Conservation (phyloP, 2,113 vertebrate genomes). For the Microtus richardsoni region DNA sequence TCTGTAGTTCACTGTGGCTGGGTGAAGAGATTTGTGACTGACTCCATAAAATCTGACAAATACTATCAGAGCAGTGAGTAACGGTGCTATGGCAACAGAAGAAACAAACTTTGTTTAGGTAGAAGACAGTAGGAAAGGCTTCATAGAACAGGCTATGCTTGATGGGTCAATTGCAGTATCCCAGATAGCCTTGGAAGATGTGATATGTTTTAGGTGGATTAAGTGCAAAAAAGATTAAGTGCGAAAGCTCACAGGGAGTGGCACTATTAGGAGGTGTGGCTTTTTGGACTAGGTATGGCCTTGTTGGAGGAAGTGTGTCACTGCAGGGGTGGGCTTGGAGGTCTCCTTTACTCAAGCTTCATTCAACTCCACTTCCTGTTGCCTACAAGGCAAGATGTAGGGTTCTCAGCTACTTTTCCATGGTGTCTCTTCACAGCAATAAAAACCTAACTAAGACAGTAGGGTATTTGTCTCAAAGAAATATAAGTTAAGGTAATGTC, state of each 20-base stretch:
- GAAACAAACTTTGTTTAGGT: not conserved
- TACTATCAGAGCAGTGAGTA: not conserved
- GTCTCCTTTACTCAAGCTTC: not conserved
- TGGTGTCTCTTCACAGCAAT: not conserved
- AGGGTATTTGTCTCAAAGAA: not conserved
- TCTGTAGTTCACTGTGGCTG: not conserved
- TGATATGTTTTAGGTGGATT: not conserved
- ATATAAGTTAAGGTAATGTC: not conserved
- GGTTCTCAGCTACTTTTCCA: not conserved
- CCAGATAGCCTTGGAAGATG: not conserved
- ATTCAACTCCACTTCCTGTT: not conserved
- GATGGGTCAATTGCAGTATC: not conserved
- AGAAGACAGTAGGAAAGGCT: not conserved
- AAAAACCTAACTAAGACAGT: not conserved
- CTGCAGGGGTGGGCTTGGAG: not conserved
- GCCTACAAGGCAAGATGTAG: not conserved
- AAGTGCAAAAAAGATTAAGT: not conserved
- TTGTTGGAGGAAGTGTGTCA: not conserved
- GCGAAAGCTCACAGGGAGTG: not conserved
- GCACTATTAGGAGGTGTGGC: not conserved
- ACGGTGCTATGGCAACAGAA: not conserved
- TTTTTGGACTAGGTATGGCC: not conserved
- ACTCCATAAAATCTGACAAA: not conserved
- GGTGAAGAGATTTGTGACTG: not conserved
- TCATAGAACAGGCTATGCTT: not conserved